These are phyloP conservation scores for Drosophila rufa DNA, from an alignment of 1,140 invertebrate species.

Conservation along the genomic window DNA sequence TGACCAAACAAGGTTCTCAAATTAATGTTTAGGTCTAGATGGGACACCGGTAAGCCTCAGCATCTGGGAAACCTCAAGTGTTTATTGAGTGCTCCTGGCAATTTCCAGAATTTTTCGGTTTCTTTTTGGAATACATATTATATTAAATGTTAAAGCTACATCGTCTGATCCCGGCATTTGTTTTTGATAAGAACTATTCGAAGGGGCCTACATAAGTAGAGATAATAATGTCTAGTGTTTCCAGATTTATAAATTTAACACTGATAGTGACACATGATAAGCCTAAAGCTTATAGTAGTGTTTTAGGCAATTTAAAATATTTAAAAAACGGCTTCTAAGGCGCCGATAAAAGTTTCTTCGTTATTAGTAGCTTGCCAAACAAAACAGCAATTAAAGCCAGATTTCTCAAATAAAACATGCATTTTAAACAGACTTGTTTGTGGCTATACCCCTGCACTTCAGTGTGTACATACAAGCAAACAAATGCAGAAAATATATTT, in stretches of 20 bases:
- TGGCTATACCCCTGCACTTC: no score
- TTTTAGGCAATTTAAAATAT: background rate
- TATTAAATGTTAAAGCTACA: slow-evolving; percentile 20
- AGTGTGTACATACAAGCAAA: background rate
- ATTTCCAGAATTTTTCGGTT: slow-evolving; percentile 7
- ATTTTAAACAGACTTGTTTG: background rate
- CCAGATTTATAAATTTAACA: background rate
- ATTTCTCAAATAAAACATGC: background rate
- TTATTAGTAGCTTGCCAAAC: background rate
- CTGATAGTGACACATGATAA: background rate
- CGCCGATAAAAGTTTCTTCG: no score
- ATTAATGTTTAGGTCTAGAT: background rate
- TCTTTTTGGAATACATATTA: background rate
- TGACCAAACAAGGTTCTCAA: background rate
- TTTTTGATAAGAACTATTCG: slow-evolving; percentile 33
- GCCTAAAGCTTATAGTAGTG: background rate
- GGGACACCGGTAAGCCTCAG: background rate
- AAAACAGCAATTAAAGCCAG: background rate
- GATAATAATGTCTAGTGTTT: slow-evolving; percentile 24
- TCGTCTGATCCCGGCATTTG: slow-evolving; percentile 22
- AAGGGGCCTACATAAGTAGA: background rate
- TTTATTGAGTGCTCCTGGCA: background rate
- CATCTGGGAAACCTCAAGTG: background rate
- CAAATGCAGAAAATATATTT: background rate
- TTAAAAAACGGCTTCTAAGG: background rate